Evolutionary conservation across 2,113 vertebrate species (phyloP).

Genomic region (Canis aureus): DNA sequence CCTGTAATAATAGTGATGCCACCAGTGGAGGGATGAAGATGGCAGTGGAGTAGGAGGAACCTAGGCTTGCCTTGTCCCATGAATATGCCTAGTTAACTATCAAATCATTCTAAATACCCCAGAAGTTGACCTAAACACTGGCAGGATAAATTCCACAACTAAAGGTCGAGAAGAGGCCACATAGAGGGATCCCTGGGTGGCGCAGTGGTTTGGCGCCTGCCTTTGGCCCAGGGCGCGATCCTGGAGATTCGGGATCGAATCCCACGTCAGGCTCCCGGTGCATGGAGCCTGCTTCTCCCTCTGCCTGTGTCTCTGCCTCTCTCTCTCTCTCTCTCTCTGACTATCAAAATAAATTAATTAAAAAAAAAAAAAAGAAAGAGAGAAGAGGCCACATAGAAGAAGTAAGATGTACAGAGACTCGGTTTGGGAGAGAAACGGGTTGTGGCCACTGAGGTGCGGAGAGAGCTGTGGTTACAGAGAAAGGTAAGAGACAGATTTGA

Average conservation of each 20-base stretch:
- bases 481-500: not conserved
- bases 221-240: no score
- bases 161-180: not conserved
- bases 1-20: not conserved
- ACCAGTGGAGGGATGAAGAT: not conserved
- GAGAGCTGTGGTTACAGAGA: not conserved
- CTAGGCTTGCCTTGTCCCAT: not conserved
- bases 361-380: no score
- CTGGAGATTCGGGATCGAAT: no score
- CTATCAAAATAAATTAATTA: no score
- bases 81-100: not conserved
- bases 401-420: not conserved
- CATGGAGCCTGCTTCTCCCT: no score
- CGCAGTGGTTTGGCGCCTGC: no score
- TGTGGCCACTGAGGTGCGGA: not conserved
- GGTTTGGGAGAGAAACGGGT: not conserved
- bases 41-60: not conserved
- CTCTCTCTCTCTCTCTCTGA: no score
- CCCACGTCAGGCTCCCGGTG: no score
- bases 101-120: not conserved
- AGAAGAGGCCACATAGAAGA: not conserved
- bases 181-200: no score
- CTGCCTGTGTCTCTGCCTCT: no score
- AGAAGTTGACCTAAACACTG: not conserved
- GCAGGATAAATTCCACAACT: not conserved